Evolutionary conservation across 2,888 invertebrate genomes (phyloP), one percentile per base, ranked within the genome.

Genomic region (Heliconius cydno): DNA sequence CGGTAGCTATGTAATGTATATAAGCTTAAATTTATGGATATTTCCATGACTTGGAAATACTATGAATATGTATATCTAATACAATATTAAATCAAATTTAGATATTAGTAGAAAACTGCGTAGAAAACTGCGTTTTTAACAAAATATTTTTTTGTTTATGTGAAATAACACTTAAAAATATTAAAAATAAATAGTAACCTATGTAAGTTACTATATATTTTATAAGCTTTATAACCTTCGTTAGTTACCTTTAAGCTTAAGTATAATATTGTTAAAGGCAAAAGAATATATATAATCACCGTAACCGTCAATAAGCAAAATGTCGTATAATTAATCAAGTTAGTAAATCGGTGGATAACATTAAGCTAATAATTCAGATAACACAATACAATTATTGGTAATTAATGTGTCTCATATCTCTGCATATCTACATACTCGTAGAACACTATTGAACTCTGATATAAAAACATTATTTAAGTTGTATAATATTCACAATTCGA

Each of bases 331-430:
- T 75, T 46, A 75, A 57, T 68, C 79, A 30, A 38, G 25, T 72
- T 30, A 25, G 75, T 41, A 75, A 73, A 75, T 65, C 75, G 65
- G 7, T 74, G 63, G 75, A 65, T 75, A 63, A 63, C 60, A 75
- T 65, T 75, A 70, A 60, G 52, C 68, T 34, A 77, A 52, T 67
- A 76, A 76, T 46, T 68, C 30, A 67, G 68, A 67, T 68, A 68
- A n/a, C 67, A 76, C 57, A 52, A 57, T 76, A 52, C 46, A 34
- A 52, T 77, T 77, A 60, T 57, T 70, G 52, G 28, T 77, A 70
- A 77, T 77, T 70, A 77, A 77, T 77, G 68, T 38, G n/a, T 70
- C 34, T 19, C 41, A 28, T 67, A 52, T 52, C 3, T 46, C 60
- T 71, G 65, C 19, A 65, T 63, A 41, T 63, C 6, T 38, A 30